A percentile compares a stretch with the other conserved stretches of the same genome.
These are phyloP conservation scores for Eristalis tenax DNA, from an alignment of 2,888 invertebrate genomes.

Conservation along the genomic window DNA sequence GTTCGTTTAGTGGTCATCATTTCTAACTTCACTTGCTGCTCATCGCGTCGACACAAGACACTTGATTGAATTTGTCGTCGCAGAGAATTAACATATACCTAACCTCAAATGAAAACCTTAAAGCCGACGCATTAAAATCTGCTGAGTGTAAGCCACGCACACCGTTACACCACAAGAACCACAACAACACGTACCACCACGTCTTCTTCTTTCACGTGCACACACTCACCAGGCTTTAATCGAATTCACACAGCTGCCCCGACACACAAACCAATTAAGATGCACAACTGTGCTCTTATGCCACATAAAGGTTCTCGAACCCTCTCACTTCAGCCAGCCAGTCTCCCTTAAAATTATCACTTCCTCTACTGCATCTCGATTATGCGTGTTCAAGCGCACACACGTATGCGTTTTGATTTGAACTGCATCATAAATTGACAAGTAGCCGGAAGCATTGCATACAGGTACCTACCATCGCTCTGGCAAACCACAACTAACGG, in stretches of 20 bases:
- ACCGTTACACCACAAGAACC: not conserved
- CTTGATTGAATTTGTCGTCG: too few relatives aligned
- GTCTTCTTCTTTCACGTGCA: not conserved
- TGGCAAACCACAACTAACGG: conserved; percentile 47
- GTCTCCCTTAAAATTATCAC: conserved; percentile 45
- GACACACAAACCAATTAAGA: conserved; percentile 33
- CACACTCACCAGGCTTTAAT: not conserved
- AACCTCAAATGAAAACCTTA: not conserved
- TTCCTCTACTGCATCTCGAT: conserved; percentile 62
- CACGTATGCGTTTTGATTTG: conserved; percentile 35
- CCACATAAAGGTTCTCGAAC: not conserved
- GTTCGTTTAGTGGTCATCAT: too few relatives aligned
- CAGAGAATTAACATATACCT: not conserved
- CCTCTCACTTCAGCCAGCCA: conserved; percentile 9
- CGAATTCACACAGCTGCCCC: conserved; percentile 10
- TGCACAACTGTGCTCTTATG: conserved; percentile 31
- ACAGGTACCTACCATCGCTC: conserved; percentile 29
- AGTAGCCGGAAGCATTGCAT: conserved; percentile 57
- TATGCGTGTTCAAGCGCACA: conserved; percentile 18
- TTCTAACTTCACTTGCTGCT: too few relatives aligned
- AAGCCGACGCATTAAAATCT: not conserved
- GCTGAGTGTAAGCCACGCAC: not conserved
- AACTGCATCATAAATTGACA: conserved; percentile 65
- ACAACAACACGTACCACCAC: not conserved
- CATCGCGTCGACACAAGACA: too few relatives aligned